These are phyloP conservation scores for Apostichopus parvimensis DNA, from an alignment of 35 echinoderm and acorn worm genomes.

Conservation along the genomic window DNA sequence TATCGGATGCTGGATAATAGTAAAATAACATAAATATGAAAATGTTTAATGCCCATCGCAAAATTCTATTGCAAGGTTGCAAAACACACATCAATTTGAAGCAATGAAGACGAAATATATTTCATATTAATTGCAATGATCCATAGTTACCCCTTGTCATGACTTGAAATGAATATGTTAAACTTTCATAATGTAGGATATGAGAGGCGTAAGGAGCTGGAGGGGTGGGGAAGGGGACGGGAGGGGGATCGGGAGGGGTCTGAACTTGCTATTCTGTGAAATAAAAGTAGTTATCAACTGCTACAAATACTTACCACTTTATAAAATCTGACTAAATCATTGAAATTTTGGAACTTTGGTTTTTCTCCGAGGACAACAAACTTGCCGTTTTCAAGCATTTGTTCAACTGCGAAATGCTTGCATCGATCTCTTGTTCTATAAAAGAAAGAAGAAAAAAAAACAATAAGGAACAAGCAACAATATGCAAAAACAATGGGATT, in stretches of 20 bases:
- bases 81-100: too few relatives aligned
- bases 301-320: conserved; percentile 26
- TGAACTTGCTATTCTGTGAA: background rate
- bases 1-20: conserved; percentile 22
- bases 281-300: background rate
- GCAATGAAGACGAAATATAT: too few relatives aligned
- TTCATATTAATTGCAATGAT: too few relatives aligned
- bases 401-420: conserved; percentile 41
- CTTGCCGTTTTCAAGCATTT: conserved; percentile 21
- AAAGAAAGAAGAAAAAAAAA: background rate
- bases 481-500: too few relatives aligned
- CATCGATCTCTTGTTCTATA: conserved; percentile 28
- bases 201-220: too few relatives aligned
- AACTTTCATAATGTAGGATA: background rate
- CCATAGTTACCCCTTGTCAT: too few relatives aligned
- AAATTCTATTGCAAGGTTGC: too few relatives aligned
- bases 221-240: too few relatives aligned
- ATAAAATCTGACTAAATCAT: conserved; percentile 46
- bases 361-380: conserved; percentile 39
- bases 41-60: too few relatives aligned
- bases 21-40: too few relatives aligned
- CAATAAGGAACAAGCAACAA: too few relatives aligned
- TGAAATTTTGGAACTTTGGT: conserved; percentile 43
- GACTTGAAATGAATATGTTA: background rate
- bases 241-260: background rate